A percentile compares a stretch with the other conserved stretches of the same genome.
phyloP scores from a whole-genome alignment of 2,888 invertebrate genomes.

The Nephrotoma guestfalica region DNA sequence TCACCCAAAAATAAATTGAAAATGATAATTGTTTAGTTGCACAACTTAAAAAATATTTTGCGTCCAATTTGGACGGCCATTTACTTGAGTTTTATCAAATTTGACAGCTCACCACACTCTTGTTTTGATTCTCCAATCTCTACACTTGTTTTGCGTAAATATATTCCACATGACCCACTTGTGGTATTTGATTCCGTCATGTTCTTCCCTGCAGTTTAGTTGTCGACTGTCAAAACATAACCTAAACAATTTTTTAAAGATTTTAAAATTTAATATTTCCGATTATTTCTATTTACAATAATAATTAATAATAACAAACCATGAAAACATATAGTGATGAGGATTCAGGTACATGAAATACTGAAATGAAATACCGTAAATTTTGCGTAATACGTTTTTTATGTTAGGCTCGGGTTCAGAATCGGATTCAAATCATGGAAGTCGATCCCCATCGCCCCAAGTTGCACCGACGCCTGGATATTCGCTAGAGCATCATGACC shows the following conservation, averaged over 20 bases:
- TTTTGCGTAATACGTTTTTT: neutral
- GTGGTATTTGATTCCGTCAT: neutral
- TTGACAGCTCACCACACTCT: neutral
- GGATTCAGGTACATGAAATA: neutral
- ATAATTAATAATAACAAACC: neutral
- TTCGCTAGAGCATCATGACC: conserved; percentile 15
- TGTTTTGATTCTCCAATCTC: neutral
- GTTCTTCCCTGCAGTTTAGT: neutral
- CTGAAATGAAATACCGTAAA: neutral
- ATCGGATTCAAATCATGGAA: conserved; percentile 24
- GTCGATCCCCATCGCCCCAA: conserved; percentile 23
- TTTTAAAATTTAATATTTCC: neutral
- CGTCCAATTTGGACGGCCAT: neutral
- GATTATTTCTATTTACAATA: neutral
- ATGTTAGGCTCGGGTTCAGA: conserved; percentile 16
- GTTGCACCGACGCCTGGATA: conserved; percentile 18
- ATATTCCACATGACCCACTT: neutral
- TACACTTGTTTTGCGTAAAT: neutral
- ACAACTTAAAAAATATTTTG: neutral
- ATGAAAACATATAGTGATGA: neutral
- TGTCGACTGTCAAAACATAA: neutral
- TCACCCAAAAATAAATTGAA: neutral
- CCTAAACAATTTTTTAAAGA: neutral
- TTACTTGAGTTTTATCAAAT: neutral
- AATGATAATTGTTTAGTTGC: neutral